These are phyloP conservation scores for Eugnorisma glareosa DNA, from an alignment of 2,888 invertebrate genomes.

Conservation along the genomic window DNA sequence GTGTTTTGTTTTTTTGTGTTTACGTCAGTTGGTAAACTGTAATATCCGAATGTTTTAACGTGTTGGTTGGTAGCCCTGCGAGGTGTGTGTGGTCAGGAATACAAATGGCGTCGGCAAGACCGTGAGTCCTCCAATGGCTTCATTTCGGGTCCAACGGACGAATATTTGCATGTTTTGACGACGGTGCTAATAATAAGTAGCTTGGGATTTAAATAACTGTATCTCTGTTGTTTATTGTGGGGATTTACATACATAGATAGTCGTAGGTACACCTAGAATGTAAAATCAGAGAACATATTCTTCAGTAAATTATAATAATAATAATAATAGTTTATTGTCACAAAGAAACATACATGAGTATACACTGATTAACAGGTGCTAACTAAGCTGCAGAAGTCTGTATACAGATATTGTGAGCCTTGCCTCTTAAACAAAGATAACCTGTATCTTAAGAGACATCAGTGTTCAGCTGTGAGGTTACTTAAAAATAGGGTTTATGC, in stretches of 20 bases:
- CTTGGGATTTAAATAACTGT: constrained; percentile 39
- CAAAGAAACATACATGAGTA: no score
- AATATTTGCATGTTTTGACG: constrained; percentile 64
- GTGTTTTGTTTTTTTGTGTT: constrained; percentile 7
- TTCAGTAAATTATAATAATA: neutral
- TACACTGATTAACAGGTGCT: no score
- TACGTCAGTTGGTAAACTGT: constrained; percentile 13
- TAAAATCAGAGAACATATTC: neutral
- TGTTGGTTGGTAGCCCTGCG: constrained; percentile 52
- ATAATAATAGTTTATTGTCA: no score
- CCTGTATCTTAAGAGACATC: no score
- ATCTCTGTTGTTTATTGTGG: constrained; percentile 26
- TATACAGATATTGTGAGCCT: no score
- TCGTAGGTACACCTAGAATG: neutral
- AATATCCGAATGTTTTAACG: constrained; percentile 40
- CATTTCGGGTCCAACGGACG: constrained; percentile 48
- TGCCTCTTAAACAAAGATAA: no score
- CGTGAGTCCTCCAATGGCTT: constrained; percentile 48
- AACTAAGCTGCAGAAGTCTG: no score
- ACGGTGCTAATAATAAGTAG: constrained; percentile 51
- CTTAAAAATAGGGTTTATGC: no score
- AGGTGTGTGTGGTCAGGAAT: constrained; percentile 60
- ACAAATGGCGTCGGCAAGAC: constrained; percentile 57
- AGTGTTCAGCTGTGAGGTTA: no score
- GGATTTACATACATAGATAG: constrained; percentile 17